Evolutionary conservation across 2,797 vertebrate species (phyloP).

Genomic region (Lagocephalus sceleratus): DNA sequence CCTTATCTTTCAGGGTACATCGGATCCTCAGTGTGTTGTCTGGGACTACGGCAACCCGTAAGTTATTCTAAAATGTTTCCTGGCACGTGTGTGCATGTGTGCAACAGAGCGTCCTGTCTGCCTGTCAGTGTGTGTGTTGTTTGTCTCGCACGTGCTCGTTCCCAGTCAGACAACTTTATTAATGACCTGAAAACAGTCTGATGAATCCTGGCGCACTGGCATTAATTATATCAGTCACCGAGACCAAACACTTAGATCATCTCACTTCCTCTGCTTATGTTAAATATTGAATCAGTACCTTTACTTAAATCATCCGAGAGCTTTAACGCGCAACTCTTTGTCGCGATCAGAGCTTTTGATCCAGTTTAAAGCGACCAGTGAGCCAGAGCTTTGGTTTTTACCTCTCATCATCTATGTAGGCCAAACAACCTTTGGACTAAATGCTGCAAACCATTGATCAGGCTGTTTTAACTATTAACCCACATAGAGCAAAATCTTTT

Average conservation of each 20-base stretch:
- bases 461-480: slow-evolving; percentile 54
- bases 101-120: no score
- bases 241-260: slow-evolving; percentile 43
- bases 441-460: slow-evolving; percentile 53
- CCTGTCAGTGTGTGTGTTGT: slow-evolving; percentile 1
- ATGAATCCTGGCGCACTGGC: slow-evolving; percentile 55
- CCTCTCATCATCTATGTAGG: slow-evolving; percentile 32
- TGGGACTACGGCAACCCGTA: slow-evolving; percentile 94
- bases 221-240: slow-evolving; percentile 63
- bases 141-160: slow-evolving; percentile 31
- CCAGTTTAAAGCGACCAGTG: not conserved
- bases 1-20: slow-evolving; percentile 84
- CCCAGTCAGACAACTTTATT: slow-evolving; percentile 53
- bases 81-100: slow-evolving; percentile 17
- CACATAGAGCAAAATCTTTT: slow-evolving; percentile 38
- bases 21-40: slow-evolving; percentile 90
- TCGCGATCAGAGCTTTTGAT: not conserved
- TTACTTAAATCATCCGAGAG: not conserved
- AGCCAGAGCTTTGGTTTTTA: slow-evolving; percentile 1
- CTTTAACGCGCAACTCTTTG: not conserved
- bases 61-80: slow-evolving; percentile 73
- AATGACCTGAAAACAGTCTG: slow-evolving; percentile 50
- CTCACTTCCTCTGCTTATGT: not conserved
- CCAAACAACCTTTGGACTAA: slow-evolving; percentile 23
- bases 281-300: not conserved